Evolutionary conservation across 2,888 invertebrate species (phyloP), one percentile per base, ranked within the genome.

Genomic region (Isoperla grammatica): DNA sequence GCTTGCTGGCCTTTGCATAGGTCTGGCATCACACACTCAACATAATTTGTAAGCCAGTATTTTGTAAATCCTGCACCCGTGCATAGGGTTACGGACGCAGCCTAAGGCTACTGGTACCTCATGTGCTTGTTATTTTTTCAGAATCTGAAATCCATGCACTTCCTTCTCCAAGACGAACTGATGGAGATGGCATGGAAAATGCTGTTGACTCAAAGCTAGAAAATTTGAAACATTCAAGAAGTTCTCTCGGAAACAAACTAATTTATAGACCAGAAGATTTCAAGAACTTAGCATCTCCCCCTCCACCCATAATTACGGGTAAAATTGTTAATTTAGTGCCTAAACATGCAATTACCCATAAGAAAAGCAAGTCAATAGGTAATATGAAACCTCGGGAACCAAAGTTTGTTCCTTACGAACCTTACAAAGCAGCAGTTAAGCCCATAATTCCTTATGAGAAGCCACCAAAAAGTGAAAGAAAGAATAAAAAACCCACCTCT

Each of bases 371-470:
- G 42, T 68, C 68, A 54, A 67, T 73, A 22, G 74, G 75, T 1
- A 63, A 54, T 13, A 54, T 68, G 40, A 73, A 72, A 65, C 71
- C 69, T 0, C 75, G 81, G 68, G 86, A 86, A 65, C 90, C 91
- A 0, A 91, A 88, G 71, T 93, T 92, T 73, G 82, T 94, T 37
- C 93, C 93, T 0, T 91, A 89, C 67, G 93, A 94, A 70, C 93
- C 93, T 0, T 93, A 92, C 70, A 85, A 90, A 69, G 90, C 86
- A 13, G 91, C 92, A 54, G 87, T 90, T 0, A 87, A 86, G 70
- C 88, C 90, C 6, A 88, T 92, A 63, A 77, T 85, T 17, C 81
- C 85, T 0, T 48, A 19, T 42, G 61, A 65, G 12, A 61, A 61
- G 12, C 15, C 39, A n/a, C n/a, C n/a, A 15, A 63, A 65, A 66